phyloP scores from a whole-genome alignment of 2,113 vertebrate species.

The Lynx canadensis region DNA sequence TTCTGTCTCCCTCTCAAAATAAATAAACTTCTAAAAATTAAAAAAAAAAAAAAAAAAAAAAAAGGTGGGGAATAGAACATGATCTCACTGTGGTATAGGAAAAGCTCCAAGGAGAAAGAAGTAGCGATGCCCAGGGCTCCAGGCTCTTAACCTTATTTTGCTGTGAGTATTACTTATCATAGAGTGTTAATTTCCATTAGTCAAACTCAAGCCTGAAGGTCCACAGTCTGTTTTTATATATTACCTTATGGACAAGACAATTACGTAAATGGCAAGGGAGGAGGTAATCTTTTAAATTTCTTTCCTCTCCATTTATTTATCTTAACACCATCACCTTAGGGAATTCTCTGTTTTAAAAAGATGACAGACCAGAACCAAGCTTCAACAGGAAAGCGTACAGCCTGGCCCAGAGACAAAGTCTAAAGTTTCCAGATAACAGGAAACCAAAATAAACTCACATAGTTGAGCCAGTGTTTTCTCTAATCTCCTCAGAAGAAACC shows the following conservation, averaged over 20 bases:
- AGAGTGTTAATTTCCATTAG: background rate
- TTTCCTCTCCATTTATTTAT: background rate
- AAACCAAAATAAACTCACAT: background rate
- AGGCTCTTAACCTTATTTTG: background rate
- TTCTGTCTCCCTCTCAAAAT: too few species aligned
- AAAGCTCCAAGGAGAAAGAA: background rate
- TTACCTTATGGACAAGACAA: background rate
- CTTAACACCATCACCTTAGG: background rate
- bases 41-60: too few species aligned
- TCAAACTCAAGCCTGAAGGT: background rate
- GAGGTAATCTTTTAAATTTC: background rate
- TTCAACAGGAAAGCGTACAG: background rate
- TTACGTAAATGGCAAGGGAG: background rate
- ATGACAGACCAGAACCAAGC: background rate
- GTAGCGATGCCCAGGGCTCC: background rate
- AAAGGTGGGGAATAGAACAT: background rate
- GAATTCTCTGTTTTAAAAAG: background rate
- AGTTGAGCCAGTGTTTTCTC: background rate
- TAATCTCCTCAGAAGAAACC: conserved; percentile 66
- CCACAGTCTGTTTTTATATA: background rate
- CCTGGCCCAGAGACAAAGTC: background rate
- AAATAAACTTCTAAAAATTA: too few species aligned
- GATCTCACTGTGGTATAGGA: background rate
- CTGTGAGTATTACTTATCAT: background rate
- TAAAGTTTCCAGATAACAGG: background rate